Evolutionary conservation across 2,888 invertebrate species (phyloP), one percentile per base, ranked within the genome.

Genomic region (Lepidochitona cinerea): DNA sequence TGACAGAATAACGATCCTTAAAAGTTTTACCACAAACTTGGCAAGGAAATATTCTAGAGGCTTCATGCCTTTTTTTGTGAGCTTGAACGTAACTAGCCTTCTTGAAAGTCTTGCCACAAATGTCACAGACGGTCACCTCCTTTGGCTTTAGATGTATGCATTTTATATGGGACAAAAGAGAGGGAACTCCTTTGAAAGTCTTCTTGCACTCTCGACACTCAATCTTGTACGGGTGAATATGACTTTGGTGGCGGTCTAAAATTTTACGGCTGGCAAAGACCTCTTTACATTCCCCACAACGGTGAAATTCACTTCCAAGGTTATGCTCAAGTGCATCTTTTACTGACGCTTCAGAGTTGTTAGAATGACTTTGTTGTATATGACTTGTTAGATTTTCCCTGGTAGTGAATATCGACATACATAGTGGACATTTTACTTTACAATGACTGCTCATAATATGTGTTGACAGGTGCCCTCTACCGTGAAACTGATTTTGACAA

Each of bases 1-100:
- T 71, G 29, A 85, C 69, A 5, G 84, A 81, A 26, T 80, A 75
- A 14, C 77, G 80, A 26, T 80, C 79, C 26, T 71, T 74, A 37
- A 84, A 79, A 23, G 67, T 71, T 67, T 70, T 72, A n/a, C 77
- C 76, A 72, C 79, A 81, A 64, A 72, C 74, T 29, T 69, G 66
- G 72, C 81, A 81, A 18, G 52, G 67, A 65, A 79, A 78, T 65
- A 76, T 78, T 68, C 81, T 83, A 49, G 75, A 71, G 18, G 80
- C 81, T 3, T 75, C 68, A 37, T 82, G 79, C 7, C 83, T 71
- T 68, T 81, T 77, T 73, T 81, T 75, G 68, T 85, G 85, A 1
- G 76, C 71, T 12, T 74, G 75, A 12, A 84, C 73, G 59, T 83
- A 82, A 14, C 77, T 78, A 14, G 68, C 41, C 41, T 81, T 79